Percentiles rank a stretch among this genome's conserved stretches.
These are phyloP conservation scores for Neocrepidodera transversa DNA, from an alignment of 2,888 invertebrate genomes.

Conservation along the genomic window DNA sequence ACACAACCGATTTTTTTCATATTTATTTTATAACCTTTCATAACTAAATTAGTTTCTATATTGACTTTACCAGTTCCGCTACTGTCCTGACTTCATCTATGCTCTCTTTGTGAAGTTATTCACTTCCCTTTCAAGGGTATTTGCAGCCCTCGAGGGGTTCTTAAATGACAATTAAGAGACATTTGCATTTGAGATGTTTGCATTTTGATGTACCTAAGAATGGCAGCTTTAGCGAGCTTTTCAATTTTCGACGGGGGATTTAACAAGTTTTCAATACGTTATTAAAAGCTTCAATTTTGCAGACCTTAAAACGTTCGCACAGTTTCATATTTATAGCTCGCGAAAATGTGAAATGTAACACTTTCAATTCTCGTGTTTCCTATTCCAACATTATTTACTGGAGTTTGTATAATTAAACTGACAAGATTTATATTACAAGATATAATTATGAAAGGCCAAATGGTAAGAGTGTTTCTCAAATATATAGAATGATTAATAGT, in stretches of 20 bases:
- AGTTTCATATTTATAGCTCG: background rate
- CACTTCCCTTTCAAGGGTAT: constrained; percentile 15
- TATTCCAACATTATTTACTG: background rate
- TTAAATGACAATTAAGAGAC: constrained; percentile 26
- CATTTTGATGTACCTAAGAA: constrained; percentile 20
- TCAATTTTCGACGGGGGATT: constrained; percentile 17
- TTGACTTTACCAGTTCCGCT: no score
- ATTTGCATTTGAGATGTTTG: constrained; percentile 23
- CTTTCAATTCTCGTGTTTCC: background rate
- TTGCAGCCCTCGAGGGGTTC: constrained; percentile 13
- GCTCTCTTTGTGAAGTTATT: constrained; percentile 5
- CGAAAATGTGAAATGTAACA: background rate
- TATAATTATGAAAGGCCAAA: no score
- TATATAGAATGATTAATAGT: no score
- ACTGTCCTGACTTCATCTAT: constrained; percentile 2
- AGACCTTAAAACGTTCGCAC: background rate
- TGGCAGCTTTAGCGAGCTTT: constrained; percentile 16
- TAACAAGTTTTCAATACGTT: constrained; percentile 22
- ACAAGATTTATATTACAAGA: background rate
- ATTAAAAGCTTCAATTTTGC: constrained; percentile 8
- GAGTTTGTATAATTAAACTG: background rate
- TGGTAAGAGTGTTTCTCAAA: no score
- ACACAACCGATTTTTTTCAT: no score
- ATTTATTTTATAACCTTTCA: no score
- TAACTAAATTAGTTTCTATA: no score